Evolutionary conservation across 2,113 vertebrate genomes (phyloP), one percentile per base, ranked within the genome.

Genomic region (Lepus americanus): DNA sequence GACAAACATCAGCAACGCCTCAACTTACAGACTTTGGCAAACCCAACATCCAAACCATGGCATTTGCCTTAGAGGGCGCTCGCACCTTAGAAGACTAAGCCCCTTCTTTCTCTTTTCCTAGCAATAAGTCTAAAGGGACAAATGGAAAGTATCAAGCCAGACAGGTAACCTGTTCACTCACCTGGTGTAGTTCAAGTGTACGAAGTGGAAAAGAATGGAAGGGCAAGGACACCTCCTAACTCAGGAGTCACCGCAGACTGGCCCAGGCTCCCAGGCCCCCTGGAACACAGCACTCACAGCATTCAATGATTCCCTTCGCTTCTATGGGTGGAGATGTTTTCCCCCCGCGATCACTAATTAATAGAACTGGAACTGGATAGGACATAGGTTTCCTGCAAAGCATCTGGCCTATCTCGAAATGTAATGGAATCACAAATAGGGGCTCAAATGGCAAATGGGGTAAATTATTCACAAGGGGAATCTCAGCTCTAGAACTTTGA

Each of bases 391-490:
- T 95, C 87, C 39, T 95, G 80, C 93, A 94, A 96, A 97, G 96
- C 76, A 92, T 96, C 92, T 97, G 87, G 83, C 70, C 96, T 97
- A 49, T 93, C 86, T 94, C 96, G 7, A 95, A 74, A 49, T 11
- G 49, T 80, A 97, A 96, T 94, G 96, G 97, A 97, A 97, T 96
- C 94, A 97, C 82, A 93, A 95, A 94, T 44, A 94, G 49, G 74
- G 90, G 36, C 90, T 97, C 96, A 90, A 95, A 97, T 97, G 94
- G 96, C 94, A 97, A 87, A 77, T 76, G 49, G 27, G 95, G 95
- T 97, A 95, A 97, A 97, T 97, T 92, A 97, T 97, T 98, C 89
- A 96, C 72, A 96, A 96, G 90, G 33, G 63, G 96, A 90, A 93
- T 20, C 49, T 44, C 69, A 70, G 95, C 90, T 95, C 96, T 92